Conservation (phyloP, 2,797 vertebrate species). For the Lophotriccus pileatus region DNA sequence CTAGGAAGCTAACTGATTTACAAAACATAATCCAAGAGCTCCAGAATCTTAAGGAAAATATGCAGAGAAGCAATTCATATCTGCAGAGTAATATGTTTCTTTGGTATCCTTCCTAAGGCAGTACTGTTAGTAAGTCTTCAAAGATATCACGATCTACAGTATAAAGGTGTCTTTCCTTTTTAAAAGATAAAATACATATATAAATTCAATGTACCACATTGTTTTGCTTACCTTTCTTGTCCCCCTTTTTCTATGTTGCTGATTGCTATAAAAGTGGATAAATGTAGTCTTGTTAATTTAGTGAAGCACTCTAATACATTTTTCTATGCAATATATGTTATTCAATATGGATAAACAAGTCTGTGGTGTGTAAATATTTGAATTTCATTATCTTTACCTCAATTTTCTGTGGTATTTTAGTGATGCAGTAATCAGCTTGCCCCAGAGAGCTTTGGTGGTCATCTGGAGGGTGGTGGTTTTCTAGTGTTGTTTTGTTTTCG, state of each 20-base stretch:
- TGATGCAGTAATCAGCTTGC: fast-evolving
- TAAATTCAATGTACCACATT: not conserved
- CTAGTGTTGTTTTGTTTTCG: not conserved
- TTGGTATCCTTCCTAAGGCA: not conserved
- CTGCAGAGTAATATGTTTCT: conserved; percentile 8
- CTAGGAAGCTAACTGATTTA: conserved; percentile 91
- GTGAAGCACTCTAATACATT: not conserved
- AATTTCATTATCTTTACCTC: not conserved
- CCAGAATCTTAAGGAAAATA: conserved; percentile 75
- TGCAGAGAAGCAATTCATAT: conserved; percentile 63
- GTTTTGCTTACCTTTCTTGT: not conserved
- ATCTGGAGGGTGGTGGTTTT: not conserved
- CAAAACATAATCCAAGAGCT: conserved; percentile 85
- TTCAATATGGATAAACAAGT: not conserved
- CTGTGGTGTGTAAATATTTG: not conserved
- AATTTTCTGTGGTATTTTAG: not conserved
- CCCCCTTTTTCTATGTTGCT: not conserved
- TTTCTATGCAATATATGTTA: not conserved
- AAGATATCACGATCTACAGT: not conserved
- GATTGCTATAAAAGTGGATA: not conserved
- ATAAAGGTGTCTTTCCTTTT: not conserved
- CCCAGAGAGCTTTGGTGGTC: fast-evolving
- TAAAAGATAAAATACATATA: not conserved
- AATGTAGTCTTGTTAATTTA: not conserved
- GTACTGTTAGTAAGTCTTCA: not conserved